Percentiles rank a stretch among this genome's conserved stretches.
Conservation (phyloP, 1,140 invertebrate genomes). For the Oedothorax gibbosus region DNA sequence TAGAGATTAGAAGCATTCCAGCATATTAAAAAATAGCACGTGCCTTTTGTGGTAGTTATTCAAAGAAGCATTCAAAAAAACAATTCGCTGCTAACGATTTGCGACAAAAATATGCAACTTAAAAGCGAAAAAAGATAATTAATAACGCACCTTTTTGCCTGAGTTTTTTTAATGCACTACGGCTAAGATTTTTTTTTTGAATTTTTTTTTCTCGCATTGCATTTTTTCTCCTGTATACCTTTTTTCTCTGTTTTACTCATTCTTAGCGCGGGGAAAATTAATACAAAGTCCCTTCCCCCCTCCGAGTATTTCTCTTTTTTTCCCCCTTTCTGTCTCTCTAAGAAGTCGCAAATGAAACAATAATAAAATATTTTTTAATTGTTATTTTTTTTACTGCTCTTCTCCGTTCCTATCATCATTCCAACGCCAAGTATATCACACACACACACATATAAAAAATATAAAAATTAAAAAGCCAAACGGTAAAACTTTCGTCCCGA, state of each 20-base stretch:
- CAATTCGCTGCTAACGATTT: conserved; percentile 55
- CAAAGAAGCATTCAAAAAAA: conserved; percentile 51
- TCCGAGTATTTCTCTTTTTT: conserved; percentile 5
- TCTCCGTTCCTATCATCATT: neutral
- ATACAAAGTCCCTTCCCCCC: conserved; percentile 48
- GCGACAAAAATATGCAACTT: conserved; percentile 59
- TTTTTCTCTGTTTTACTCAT: conserved; percentile 1
- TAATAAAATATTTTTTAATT: conserved; percentile 55
- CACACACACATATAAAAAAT: neutral
- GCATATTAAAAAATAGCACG: conserved; percentile 18
- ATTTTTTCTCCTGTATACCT: conserved; percentile 2
- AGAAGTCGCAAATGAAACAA: conserved; percentile 59
- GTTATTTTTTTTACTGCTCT: conserved; percentile 18
- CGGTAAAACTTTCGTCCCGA: conserved; percentile 31
- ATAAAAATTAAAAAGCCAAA: conserved; percentile 14
- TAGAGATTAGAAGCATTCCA: conserved; percentile 14
- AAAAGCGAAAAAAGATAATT: conserved; percentile 58
- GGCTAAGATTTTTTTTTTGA: conserved; percentile 40
- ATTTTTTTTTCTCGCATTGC: conserved; percentile 12
- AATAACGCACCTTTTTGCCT: conserved; percentile 56
- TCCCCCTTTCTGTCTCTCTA: neutral
- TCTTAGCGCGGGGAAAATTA: conserved; percentile 50
- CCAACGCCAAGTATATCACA: conserved; percentile 33
- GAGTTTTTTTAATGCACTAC: conserved; percentile 34
- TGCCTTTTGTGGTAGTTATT: conserved; percentile 17